Conservation (phyloP, 37 sponge, comb jelly and placozoan species). For the Ianthella basta region DNA sequence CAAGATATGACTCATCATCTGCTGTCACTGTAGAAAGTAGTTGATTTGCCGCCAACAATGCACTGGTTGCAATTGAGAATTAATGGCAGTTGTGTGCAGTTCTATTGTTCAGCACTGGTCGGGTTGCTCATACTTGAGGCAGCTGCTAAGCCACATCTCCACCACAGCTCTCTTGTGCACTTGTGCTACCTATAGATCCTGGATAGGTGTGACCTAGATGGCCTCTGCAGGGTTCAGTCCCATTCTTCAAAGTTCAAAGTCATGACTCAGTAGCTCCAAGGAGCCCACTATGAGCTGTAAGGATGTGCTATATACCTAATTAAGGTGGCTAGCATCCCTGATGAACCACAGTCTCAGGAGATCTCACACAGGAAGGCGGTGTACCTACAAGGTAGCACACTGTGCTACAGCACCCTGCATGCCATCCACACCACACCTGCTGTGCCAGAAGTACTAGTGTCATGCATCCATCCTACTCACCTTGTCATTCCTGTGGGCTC, state of each 20-base stretch:
- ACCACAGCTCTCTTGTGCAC: too few relatives aligned
- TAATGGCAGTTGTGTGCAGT: neutral
- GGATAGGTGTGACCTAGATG: neutral
- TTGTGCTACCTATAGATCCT: neutral
- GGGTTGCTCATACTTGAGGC: neutral
- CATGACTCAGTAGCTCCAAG: neutral
- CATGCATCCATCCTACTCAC: too few relatives aligned
- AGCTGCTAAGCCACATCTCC: too few relatives aligned
- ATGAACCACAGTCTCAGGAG: neutral
- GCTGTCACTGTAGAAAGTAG: too few relatives aligned
- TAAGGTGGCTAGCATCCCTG: neutral
- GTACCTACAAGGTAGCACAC: neutral
- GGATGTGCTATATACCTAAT: neutral
- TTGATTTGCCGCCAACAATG: neutral
- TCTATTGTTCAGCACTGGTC: neutral
- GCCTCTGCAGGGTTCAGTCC: neutral
- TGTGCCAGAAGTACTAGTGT: too few relatives aligned
- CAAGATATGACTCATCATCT: too few relatives aligned
- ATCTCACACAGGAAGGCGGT: slow-evolving; percentile 20
- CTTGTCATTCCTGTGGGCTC: too few relatives aligned
- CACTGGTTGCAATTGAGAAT: too few relatives aligned
- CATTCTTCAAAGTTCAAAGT: neutral
- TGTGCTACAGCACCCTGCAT: neutral
- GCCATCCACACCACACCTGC: too few relatives aligned
- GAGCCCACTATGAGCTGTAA: neutral